Conservation (phyloP, 2,113 vertebrate genomes). For the Vicugna pacos region DNA sequence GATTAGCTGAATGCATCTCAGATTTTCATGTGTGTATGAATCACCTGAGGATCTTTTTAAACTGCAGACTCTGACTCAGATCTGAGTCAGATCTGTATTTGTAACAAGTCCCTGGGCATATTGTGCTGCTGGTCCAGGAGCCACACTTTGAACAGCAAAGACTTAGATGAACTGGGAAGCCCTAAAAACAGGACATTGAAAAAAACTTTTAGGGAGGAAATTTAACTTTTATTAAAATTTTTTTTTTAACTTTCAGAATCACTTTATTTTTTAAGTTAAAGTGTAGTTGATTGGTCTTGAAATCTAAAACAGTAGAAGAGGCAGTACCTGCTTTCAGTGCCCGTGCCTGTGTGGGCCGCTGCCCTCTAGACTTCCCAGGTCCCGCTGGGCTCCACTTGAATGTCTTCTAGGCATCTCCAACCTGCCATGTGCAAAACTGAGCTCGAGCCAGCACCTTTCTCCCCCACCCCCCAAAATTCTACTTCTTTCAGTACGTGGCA, state of each 20-base stretch:
- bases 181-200: neutral
- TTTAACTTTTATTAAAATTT: neutral
- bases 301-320: neutral
- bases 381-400: too few species aligned
- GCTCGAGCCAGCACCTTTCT: neutral
- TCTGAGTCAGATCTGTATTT: neutral
- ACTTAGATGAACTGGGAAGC: neutral
- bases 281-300: neutral
- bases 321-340: neutral
- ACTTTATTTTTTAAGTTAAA: neutral
- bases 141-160: neutral
- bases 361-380: neutral
- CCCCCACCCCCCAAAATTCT: too few species aligned
- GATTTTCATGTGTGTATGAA: neutral
- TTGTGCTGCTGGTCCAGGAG: neutral
- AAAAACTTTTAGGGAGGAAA: neutral
- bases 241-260: neutral
- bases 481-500: neutral
- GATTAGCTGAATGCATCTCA: neutral
- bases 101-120: neutral
- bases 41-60: neutral
- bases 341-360: rapidly evolving
- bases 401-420: neutral
- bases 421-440: neutral
- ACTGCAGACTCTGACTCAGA: neutral